Base-by-base conservation (phyloP, 2,888 invertebrate genomes). In the Pseudolycoriella hygida region DNA sequence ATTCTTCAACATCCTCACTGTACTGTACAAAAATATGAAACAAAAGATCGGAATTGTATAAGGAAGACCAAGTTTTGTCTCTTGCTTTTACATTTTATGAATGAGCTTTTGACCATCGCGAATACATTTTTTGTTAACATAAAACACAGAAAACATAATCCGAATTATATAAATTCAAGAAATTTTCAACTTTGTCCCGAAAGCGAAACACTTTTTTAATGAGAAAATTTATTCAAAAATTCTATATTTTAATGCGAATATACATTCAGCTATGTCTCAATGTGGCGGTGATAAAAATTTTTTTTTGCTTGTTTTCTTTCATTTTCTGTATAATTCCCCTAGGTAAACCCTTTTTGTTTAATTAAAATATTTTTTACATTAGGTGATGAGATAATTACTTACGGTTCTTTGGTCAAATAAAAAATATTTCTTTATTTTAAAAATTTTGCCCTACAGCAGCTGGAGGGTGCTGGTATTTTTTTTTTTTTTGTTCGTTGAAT, bases 181-280 rank as follows among this genome's bases (percentile, higher is more conserved):
- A 34, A 34, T 14, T 34, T 34, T 34, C 11, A 34, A 34, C 34
- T 34, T 34, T 34, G 19, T 31, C 19, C 14, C 6, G 17, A 39
- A 44, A 39, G 40, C 39, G 40, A 44, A 34, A 25, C 31, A 31
- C 32, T 31, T 39, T 44, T 43, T 42, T 47, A 47, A 47, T 47
- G 46, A 48, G 42, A 42, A 44, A 48, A 48, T 46, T 48, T 46
- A 48, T 48, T 43, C 48, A 48, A 48, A 48, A 41, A 47, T 44
- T 39, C 17, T 25, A 4, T 25, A 25, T 25, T 25, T 25, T 25
- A 25, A 25, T 4, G 25, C 25, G 25, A 25, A 25, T 25, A 25
- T 8, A 25, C 25, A 25, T 25, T 25, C 8, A 25, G 25, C 8
- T 25, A 25, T 25, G 25, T 25, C 25, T 25, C 25, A 25, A 25